These are phyloP conservation scores for Trissolcus basalis DNA, from an alignment of 1,140 invertebrate species.

Conservation along the genomic window DNA sequence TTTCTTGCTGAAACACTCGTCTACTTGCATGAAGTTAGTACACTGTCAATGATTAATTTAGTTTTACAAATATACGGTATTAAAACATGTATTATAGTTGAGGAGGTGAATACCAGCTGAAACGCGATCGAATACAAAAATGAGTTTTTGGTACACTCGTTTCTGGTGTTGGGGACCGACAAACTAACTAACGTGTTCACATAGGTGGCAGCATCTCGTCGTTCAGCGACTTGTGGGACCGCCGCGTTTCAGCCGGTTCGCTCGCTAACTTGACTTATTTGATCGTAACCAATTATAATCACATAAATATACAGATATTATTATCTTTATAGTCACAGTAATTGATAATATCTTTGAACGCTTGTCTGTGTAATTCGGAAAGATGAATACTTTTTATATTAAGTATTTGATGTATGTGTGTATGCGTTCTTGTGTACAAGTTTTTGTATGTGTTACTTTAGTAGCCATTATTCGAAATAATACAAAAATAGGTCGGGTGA, in stretches of 20 bases:
- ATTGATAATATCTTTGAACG: conserved; percentile 53
- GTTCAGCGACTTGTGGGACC: conserved; percentile 1
- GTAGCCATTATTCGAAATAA: conserved; percentile 47
- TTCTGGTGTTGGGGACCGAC: conserved; percentile 4
- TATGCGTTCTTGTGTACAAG: conserved; percentile 1
- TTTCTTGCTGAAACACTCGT: neutral
- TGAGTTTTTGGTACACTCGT: conserved; percentile 9
- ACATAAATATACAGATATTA: conserved; percentile 52
- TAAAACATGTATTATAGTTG: conserved; percentile 48
- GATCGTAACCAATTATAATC: conserved; percentile 47
- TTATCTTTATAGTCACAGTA: conserved; percentile 54
- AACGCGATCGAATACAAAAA: conserved; percentile 26
- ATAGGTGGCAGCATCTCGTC: conserved; percentile 36
- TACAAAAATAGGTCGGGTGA: conserved; percentile 51
- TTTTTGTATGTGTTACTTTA: conserved; percentile 9
- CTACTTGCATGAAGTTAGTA: conserved; percentile 26
- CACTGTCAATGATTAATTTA: conserved; percentile 36
- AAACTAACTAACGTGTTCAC: conserved; percentile 22
- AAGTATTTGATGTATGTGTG: conserved; percentile 8
- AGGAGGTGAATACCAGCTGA: conserved; percentile 23
- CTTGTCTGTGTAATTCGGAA: conserved; percentile 51
- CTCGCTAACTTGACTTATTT: conserved; percentile 18
- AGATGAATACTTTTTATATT: conserved; percentile 31
- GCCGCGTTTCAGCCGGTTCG: conserved; percentile 27
- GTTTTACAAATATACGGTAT: conserved; percentile 47